Base-by-base conservation (phyloP, 2,888 invertebrate species). In the Melieria crassipennis region DNA sequence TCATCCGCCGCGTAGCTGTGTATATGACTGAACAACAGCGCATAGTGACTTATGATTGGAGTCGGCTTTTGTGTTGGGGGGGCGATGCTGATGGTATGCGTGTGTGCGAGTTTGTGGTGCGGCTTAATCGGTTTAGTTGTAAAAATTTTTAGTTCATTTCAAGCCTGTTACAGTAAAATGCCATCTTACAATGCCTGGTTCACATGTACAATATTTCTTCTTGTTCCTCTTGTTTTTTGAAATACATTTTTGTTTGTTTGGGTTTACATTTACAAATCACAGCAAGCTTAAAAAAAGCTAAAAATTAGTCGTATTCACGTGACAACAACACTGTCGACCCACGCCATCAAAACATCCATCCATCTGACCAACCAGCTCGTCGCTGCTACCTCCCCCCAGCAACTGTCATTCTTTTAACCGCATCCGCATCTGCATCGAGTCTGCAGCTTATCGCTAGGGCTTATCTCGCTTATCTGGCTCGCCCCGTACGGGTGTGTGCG, bases 201-300 rank as follows among this genome's bases (percentile, higher is more conserved):
- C 62, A 47, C 9, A 13, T 62, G 10, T 62, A 45, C n/a, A 47
- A 46, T 16, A 46, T 11, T 6, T 42, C 10, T 64, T 64, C 48
- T 30, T 52, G 30, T 64, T 1, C 43, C 43, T 30, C 30, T 43
- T 30, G 50, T 50, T 45, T 30, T 30, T 45, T 11, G 11, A 30
- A 13, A 10, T 62, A 10, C 46, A 48, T 65, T 69, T 61, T 56
- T 66, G 43, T 13, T 58, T 62, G 9, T 60, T 46, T 30, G 30
- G 30, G 30, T 43, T 47, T 67, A 72, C 75, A 74, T 74, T 75
- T 75, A 76, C 76, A 76, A 76, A 76, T 73, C 76, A 76, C 76
- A 76, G 75, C 76, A 75, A 75, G 73, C 72, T 67, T 42, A 66
- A 73, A 69, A 60, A 46, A 58, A 62, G 58, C 65, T 67, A 65